phyloP scores from a whole-genome alignment of 1,140 invertebrate species.

The Matsumurasca onukii region DNA sequence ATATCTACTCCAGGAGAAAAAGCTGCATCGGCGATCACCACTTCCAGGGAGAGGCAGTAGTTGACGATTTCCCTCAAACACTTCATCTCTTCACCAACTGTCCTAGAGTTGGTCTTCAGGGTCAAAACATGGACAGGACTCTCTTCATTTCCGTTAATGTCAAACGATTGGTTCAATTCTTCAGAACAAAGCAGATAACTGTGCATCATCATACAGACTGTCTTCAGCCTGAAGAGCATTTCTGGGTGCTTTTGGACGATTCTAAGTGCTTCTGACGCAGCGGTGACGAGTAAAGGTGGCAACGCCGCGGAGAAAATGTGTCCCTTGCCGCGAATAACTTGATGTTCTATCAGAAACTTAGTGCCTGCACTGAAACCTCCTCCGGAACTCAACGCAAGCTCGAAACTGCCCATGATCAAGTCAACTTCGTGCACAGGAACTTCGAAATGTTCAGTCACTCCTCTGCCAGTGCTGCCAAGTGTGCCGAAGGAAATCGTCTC shows the following conservation, averaged over 20 bases:
- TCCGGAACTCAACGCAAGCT: constrained; percentile 82
- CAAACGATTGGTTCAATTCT: background rate
- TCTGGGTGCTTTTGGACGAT: background rate
- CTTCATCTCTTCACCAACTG: background rate
- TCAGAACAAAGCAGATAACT: background rate
- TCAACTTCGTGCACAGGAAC: constrained; percentile 82
- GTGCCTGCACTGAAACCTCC: constrained; percentile 95
- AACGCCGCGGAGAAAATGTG: constrained; percentile 98
- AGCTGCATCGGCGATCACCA: too few species aligned
- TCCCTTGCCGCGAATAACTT: constrained; percentile 79
- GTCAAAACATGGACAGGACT: constrained; percentile 1
- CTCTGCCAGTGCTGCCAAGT: constrained; percentile 79
- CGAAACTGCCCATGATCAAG: constrained; percentile 88
- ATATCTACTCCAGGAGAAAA: too few species aligned
- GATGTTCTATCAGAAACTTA: constrained; percentile 94
- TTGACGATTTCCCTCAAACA: too few species aligned
- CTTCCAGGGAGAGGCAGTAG: too few species aligned
- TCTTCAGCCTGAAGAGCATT: background rate
- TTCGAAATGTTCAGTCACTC: constrained; percentile 83
- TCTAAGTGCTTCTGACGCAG: constrained; percentile 72
- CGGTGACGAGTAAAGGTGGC: constrained; percentile 87
- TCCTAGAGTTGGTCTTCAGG: background rate
- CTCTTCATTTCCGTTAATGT: background rate
- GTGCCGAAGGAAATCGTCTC: constrained; percentile 92
- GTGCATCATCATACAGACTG: background rate